phyloP scores from a whole-genome alignment of 1,140 invertebrate species.

The Ylistrum balloti region DNA sequence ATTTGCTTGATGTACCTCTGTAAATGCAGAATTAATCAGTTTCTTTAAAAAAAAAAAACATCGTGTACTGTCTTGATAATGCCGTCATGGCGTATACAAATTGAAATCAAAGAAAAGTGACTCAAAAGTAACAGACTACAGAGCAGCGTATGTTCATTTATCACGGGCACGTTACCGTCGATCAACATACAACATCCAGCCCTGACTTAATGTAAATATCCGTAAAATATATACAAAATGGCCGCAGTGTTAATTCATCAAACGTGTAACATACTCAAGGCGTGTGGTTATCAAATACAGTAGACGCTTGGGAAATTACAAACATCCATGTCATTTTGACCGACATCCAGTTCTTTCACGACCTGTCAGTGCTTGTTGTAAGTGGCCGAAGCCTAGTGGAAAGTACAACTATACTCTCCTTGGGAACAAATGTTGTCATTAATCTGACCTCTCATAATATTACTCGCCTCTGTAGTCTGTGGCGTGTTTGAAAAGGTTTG shows the following conservation, averaged over 20 bases:
- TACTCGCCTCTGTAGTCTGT: too few relatives aligned
- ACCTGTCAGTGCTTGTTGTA: background rate
- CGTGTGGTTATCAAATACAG: background rate
- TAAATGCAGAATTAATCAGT: too few relatives aligned
- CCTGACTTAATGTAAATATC: background rate
- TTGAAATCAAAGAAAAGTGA: too few relatives aligned
- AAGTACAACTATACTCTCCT: background rate
- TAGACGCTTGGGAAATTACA: conserved; percentile 1
- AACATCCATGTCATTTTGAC: background rate
- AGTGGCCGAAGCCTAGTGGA: background rate
- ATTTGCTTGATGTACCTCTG: too few relatives aligned
- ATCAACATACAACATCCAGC: background rate
- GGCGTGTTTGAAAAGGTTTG: too few relatives aligned
- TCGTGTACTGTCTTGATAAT: too few relatives aligned
- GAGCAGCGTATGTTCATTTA: too few relatives aligned
- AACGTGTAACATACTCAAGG: background rate
- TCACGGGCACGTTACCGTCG: too few relatives aligned
- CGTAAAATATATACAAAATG: background rate
- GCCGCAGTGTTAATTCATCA: background rate
- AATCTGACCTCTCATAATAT: background rate
- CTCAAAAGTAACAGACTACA: too few relatives aligned
- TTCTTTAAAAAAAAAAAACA: too few relatives aligned
- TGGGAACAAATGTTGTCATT: background rate
- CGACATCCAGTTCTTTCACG: background rate
- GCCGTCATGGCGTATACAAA: too few relatives aligned